Evolutionary conservation across 2,888 invertebrate genomes (phyloP).

Genomic region (Crocallis elinguaria): DNA sequence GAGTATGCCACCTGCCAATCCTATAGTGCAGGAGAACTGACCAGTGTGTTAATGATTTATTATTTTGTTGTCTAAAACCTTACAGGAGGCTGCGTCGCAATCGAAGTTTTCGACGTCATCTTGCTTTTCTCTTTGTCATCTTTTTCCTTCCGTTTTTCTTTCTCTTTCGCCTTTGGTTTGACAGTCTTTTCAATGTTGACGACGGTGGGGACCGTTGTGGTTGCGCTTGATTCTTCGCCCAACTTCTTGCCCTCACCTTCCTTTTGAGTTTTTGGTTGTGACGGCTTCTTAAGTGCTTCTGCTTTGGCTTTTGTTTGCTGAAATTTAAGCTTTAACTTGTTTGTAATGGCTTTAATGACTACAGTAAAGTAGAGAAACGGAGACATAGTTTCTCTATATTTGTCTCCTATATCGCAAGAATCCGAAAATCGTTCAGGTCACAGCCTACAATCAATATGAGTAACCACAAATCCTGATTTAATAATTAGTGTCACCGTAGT

Average conservation of each 20-base stretch:
- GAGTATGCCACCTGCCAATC: too few relatives aligned
- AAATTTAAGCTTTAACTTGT: too few relatives aligned
- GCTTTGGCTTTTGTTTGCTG: slow-evolving; percentile 84
- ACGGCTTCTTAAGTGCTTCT: slow-evolving; percentile 83
- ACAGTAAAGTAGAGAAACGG: too few relatives aligned
- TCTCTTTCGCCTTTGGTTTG: slow-evolving; percentile 45
- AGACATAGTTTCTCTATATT: too few relatives aligned
- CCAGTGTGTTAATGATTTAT: too few relatives aligned
- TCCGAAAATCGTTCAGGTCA: too few relatives aligned
- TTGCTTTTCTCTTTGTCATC: slow-evolving; percentile 52
- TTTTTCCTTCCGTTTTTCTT: slow-evolving; percentile 50
- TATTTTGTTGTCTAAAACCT: slow-evolving; percentile 22
- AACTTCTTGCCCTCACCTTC: slow-evolving; percentile 62
- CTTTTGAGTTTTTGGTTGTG: slow-evolving; percentile 63
- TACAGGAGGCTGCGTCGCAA: slow-evolving; percentile 47
- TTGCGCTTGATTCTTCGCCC: slow-evolving; percentile 53
- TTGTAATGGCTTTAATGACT: too few relatives aligned
- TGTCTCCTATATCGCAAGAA: too few relatives aligned
- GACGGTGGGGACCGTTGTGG: slow-evolving; percentile 38
- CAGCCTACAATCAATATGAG: too few relatives aligned
- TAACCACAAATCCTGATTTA: too few relatives aligned
- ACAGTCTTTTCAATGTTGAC: slow-evolving; percentile 58
- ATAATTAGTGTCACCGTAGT: too few relatives aligned
- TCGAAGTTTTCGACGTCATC: slow-evolving; percentile 52
- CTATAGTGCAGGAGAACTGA: too few relatives aligned